Evolutionary conservation across 2,113 vertebrate genomes (phyloP), one percentile per base, ranked within the genome.

Genomic region (Myocastor coypus): DNA sequence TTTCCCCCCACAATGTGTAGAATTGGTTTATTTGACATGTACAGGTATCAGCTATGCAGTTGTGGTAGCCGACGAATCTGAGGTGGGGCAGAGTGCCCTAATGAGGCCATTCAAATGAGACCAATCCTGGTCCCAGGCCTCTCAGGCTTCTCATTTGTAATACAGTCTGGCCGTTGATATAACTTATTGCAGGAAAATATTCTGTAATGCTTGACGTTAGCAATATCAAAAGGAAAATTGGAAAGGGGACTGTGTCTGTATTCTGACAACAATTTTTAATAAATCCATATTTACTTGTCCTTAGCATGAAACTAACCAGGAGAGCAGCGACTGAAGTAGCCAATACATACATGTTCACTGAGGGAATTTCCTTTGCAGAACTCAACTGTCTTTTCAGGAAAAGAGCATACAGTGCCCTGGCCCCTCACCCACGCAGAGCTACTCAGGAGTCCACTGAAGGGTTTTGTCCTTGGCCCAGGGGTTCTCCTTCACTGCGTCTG

Each of bases 21-120:
- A 95, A n/a, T 3, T 83, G 30, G 80, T 93, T 97, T 97, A 97
- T 97, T 97, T 71, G 84, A 87, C 42, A 81, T 69, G 17, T 7
- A 84, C n/a, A 9, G 46, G 68, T 68, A 89, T 19, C 52, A 91
- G 75, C 92, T 93, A 86, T 88, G 91, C 96, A 96, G 80, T 80
- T 80, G 92, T 40, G 61, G 85, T 63, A 86, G 34, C 19, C 71
- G 9, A 91, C 22, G 75, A 20, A 64, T 59, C 52, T n/a, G 42
- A 80, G 34, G 32, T 40, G 82, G 20, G 55, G 20, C 88, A 80
- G 96, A 92, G 78, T 17, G 37, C 37, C 85, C 78, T 55, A 91
- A 32, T 13, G 50, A 93, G 94, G 94, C 80, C 34, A 66, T 52
- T 66, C 81, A 95, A 96, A 69, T 37, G 6, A 93, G 24, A 92